Base-by-base conservation (phyloP, 2,113 vertebrate species). In the Psilopsiagon aurifrons region DNA sequence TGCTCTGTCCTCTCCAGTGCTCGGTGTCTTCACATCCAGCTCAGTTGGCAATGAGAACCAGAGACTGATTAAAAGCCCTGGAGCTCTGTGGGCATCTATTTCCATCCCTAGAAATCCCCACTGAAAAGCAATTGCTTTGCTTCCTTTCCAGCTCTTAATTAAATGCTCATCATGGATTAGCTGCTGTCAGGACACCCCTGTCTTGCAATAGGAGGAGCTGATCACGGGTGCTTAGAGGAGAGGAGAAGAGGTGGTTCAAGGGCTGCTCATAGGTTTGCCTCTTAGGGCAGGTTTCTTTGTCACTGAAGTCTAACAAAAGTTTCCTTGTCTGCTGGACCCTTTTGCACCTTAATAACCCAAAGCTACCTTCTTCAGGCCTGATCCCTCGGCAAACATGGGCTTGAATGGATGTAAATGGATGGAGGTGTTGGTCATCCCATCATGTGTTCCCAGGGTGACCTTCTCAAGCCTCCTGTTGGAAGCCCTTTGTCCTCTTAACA, bases 1-100 rank as follows among this genome's bases (percentile, higher is more conserved):
- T 13, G 23, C 52, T 67, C 81, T 68, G 47, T 62, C 33, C 41
- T 86, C 12, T 1, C 15, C 37, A 39, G 33, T 15, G 39, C 33
- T 63, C 3, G 0, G 33, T 33, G 20, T 63, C 69, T 0, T 2
- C 18, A 35, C 0, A 1, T 19, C 39, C 44, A 17, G 44, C 1
- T 1, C 63, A 25, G 44, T 67, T 62, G 67, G 35, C 16, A 46
- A 28, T 46, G 79, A 88, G 51, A 79, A 39, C 15, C 10, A 13
- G 46, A 14, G 23, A 18, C 57, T 46, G 37, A 57, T 39, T 47
- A 68, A 86, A 44, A 46, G 55, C 35, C 27, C 51, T 13, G 51
- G 16, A 63, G 52, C n/a, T 82, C 66, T 90, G 41, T 0, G 2
- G 31, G 22, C 2, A 2, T 59, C 44, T 39, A 13, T 47, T 76